Conservation (phyloP, 1,140 invertebrate species). For the Probaryconus sp. region DNA sequence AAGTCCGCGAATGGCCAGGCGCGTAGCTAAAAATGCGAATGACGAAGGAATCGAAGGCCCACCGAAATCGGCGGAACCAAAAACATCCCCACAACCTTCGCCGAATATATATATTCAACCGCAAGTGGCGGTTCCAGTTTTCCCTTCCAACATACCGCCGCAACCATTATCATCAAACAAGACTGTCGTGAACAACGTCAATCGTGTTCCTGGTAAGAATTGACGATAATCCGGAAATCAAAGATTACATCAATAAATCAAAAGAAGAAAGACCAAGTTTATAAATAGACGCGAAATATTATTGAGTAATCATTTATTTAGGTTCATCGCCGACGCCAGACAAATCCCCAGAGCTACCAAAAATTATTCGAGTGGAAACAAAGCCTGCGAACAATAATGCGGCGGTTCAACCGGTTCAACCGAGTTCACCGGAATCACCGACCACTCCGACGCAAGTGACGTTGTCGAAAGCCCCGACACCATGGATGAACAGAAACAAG, state of each 20-base stretch:
- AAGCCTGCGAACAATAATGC: constrained; percentile 57
- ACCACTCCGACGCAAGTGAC: constrained; percentile 74
- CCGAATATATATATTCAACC: constrained; percentile 78
- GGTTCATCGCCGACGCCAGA: constrained; percentile 47
- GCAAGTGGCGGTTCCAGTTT: constrained; percentile 84
- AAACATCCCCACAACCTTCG: constrained; percentile 72
- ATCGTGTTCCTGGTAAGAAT: constrained; percentile 63
- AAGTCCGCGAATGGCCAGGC: constrained; percentile 91
- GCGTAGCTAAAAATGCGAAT: constrained; percentile 85
- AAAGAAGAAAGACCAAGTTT: too few species aligned
- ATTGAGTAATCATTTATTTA: constrained; percentile 20
- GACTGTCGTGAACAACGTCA: constrained; percentile 61
- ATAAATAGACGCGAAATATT: too few species aligned
- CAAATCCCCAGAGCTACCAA: constrained; percentile 46
- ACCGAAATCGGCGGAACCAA: constrained; percentile 73
- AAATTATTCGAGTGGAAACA: constrained; percentile 64
- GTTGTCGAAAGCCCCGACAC: constrained; percentile 80
- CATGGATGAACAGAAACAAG: constrained; percentile 79
- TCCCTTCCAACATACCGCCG: constrained; percentile 81
- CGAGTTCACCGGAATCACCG: constrained; percentile 73
- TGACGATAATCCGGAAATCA: too few species aligned
- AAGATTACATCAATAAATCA: too few species aligned
- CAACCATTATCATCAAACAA: constrained; percentile 71
- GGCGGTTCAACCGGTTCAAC: constrained; percentile 46
- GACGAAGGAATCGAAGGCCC: constrained; percentile 77